A percentile compares a stretch with the other conserved stretches of the same genome.
phyloP scores from a whole-genome alignment of 2,888 invertebrate species.

The Drosophila mercatorum region DNA sequence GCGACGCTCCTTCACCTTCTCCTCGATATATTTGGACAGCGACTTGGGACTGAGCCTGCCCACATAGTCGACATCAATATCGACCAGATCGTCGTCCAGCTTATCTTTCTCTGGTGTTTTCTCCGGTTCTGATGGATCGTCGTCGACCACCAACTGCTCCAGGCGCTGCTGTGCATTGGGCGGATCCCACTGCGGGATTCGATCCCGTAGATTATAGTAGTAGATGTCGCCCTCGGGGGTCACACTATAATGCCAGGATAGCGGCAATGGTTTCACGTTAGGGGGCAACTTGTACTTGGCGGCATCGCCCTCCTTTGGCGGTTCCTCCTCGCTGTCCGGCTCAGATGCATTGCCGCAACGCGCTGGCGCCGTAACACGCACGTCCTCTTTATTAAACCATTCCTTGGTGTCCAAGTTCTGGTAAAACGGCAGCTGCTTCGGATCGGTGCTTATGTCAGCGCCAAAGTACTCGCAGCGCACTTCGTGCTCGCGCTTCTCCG shows the following conservation, averaged over 20 bases:
- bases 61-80: conserved; percentile 43
- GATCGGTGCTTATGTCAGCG: conserved; percentile 76
- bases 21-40: conserved; percentile 75
- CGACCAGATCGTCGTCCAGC: conserved; percentile 11
- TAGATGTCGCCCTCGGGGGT: conserved; percentile 94
- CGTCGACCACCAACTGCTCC: conserved; percentile 68
- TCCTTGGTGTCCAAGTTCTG: conserved; percentile 83
- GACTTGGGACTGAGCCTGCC: conserved; percentile 64
- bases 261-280: conserved; percentile 88
- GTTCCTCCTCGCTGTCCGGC: conserved; percentile 14
- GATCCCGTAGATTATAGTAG: conserved; percentile 94
- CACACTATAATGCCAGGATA: conserved; percentile 93
- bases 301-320: conserved; percentile 29
- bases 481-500: conserved; percentile 83
- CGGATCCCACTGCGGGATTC: conserved; percentile 92
- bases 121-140: conserved; percentile 25
- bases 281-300: conserved; percentile 83
- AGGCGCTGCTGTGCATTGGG: conserved; percentile 85
- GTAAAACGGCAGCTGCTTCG: conserved; percentile 81
- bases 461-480: conserved; percentile 83
- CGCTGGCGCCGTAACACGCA: conserved; percentile 79
- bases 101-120: neutral
- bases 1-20: conserved; percentile 86
- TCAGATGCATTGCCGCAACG: conserved; percentile 68
- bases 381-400: conserved; percentile 81